Percentiles rank a stretch among this genome's conserved stretches.
These are phyloP conservation scores for Macrosiphum euphorbiae DNA, from an alignment of 2,888 invertebrate genomes.

Conservation along the genomic window DNA sequence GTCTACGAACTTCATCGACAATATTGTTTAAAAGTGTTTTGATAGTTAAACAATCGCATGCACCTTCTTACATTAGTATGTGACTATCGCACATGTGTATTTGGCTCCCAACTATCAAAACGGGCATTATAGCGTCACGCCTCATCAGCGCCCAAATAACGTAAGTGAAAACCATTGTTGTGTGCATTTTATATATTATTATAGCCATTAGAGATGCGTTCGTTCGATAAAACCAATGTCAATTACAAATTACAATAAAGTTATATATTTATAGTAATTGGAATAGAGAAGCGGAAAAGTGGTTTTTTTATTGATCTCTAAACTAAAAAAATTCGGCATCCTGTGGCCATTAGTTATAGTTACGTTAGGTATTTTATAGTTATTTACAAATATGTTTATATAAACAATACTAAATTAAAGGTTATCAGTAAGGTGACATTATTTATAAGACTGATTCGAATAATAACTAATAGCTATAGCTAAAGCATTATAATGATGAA, in stretches of 20 bases:
- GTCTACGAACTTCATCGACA: neutral
- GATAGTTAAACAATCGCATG: neutral
- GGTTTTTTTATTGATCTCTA: no score
- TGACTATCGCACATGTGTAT: slow-evolving; percentile 37
- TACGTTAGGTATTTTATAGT: no score
- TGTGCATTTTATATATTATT: neutral
- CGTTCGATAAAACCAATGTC: neutral
- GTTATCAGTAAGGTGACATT: no score
- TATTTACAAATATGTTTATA: no score
- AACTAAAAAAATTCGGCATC: no score
- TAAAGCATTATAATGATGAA: no score
- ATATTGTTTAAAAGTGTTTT: neutral
- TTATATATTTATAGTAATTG: neutral
- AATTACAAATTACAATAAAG: neutral
- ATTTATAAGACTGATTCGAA: no score
- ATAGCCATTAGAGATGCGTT: neutral
- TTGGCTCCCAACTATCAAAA: slow-evolving; percentile 48
- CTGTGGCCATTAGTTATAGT: no score
- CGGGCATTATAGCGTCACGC: slow-evolving; percentile 64
- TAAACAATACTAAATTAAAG: no score
- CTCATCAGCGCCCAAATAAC: slow-evolving; percentile 63
- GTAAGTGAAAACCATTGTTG: slow-evolving; percentile 42
- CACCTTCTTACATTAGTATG: slow-evolving; percentile 33
- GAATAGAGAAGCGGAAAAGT: neutral
- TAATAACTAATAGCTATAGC: no score